Base-by-base conservation (phyloP, 2,797 vertebrate genomes). In the Lacerta viridis region DNA sequence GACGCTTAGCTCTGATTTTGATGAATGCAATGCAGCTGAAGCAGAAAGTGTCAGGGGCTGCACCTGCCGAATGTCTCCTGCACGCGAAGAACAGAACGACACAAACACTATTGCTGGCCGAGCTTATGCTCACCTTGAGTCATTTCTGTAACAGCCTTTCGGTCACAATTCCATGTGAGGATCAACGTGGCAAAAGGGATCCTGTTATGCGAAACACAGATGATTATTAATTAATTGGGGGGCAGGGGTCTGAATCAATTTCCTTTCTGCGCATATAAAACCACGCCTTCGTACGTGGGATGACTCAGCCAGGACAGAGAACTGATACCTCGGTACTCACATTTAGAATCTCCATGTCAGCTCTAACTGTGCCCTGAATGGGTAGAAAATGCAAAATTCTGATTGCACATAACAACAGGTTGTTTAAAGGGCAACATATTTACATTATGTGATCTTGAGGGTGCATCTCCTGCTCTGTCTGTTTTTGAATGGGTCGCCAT, bases 1-100 rank as follows among this genome's bases (percentile, higher is more conserved):
- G 77, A 86, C 59, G 33, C 78, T 39, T 20, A 0, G 55, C 87
- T 87, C 27, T 41, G 69, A 33, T 91, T 93, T 80, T 93, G 93
- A 92, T 84, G 90, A 85, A 89, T 79, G 66, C 80, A 68, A 66
- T 71, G 71, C 75, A 82, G 76, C 64, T 66, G 88, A 72, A 33
- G 90, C 61, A 81, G 23, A 23, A 87, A 83, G 71, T 23, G 9
- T 89, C 74, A 61, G 46, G 91, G 20, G 85, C 55, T 80, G 71
- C 88, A 86, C 88, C 84, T 87, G 80, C 81, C 41, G 17, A 8
- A n/a, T 36, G 66, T 61, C 36, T 75, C 80, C n/a, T 78, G 85
- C 36, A 83, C 7, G 50, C 43, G 7, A 39, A 79, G 80, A 83
- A 66, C 55, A 80, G 77, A 79, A 55, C 23, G 20, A 36, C 29